These are phyloP conservation scores for Lepidochrysops patricia DNA, from an alignment of 2,888 invertebrate species.

Conservation along the genomic window DNA sequence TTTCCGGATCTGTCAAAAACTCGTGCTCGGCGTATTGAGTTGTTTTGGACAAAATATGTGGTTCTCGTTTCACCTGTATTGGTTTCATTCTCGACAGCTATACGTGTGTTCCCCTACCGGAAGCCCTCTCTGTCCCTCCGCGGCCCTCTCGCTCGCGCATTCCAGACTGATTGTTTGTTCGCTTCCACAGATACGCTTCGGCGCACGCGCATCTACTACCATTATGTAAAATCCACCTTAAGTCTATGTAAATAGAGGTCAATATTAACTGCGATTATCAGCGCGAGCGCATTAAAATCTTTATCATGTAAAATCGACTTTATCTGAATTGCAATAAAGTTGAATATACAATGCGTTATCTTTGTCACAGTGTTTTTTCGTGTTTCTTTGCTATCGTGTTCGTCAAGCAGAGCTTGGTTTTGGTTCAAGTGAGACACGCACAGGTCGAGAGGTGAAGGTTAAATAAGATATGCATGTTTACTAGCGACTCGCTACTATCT, in stretches of 20 bases:
- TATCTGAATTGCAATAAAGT: neutral
- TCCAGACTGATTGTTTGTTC: constrained; percentile 56
- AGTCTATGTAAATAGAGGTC: constrained; percentile 20
- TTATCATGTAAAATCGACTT: no score
- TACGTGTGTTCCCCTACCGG: constrained; percentile 35
- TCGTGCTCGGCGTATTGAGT: no score
- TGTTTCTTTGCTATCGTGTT: neutral
- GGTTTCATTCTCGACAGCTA: no score
- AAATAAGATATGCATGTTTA: neutral
- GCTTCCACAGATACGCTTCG: constrained; percentile 57
- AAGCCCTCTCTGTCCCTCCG: constrained; percentile 28
- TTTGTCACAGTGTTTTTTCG: neutral
- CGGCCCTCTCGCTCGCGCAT: constrained; percentile 34
- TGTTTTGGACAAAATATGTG: no score
- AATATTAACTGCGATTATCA: constrained; percentile 8
- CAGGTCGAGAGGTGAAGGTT: neutral
- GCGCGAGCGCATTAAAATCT: neutral
- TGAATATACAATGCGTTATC: neutral
- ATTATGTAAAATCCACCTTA: constrained; percentile 31
- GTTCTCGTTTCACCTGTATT: constrained; percentile 24
- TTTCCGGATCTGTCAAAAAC: no score
- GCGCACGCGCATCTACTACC: constrained; percentile 29
- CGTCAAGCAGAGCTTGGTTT: constrained; percentile 1
- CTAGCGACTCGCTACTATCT: no score
- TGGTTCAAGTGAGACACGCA: neutral